Conservation (phyloP, 2,888 invertebrate genomes). For the Lepidochrysops patricia region DNA sequence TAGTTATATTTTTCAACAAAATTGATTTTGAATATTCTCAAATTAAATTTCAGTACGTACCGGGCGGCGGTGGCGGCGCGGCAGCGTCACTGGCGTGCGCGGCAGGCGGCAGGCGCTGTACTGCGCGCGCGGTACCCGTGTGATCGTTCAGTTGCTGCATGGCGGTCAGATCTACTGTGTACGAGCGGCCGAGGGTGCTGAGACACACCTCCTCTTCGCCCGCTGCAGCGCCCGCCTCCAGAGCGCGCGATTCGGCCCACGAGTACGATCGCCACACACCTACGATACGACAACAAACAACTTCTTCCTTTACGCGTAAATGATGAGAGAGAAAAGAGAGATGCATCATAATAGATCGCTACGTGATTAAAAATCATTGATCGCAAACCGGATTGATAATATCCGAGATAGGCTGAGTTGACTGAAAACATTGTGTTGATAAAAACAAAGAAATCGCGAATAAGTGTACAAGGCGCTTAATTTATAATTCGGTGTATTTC, state of each 20-base stretch:
- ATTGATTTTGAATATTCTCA: no score
- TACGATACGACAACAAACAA: slow-evolving; percentile 32
- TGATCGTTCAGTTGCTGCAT: slow-evolving; percentile 99
- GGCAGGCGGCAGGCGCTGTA: slow-evolving; percentile 84
- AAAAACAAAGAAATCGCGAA: no score
- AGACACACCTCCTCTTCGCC: slow-evolving; percentile 97
- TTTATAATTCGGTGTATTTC: no score
- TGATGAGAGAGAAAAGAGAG: no score
- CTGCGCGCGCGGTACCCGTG: slow-evolving; percentile 93
- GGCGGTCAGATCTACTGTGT: slow-evolving; percentile 96
- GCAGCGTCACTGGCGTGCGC: slow-evolving; percentile 29
- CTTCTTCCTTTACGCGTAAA: no score
- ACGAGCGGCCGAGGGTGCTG: slow-evolving; percentile 92
- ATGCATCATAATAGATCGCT: no score
- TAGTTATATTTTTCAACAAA: no score
- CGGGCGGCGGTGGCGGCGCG: slow-evolving; percentile 26
- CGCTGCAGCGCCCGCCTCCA: slow-evolving; percentile 94
- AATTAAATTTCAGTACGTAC: slow-evolving; percentile 16
- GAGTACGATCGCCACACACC: slow-evolving; percentile 93
- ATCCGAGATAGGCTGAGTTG: no score
- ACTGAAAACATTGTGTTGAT: no score
- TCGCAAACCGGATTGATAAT: no score
- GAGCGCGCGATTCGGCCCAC: slow-evolving; percentile 92
- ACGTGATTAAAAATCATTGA: no score
- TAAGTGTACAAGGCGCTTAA: no score